These are phyloP conservation scores for Columba guinea DNA, from an alignment of 2,797 vertebrate species.

Conservation along the genomic window DNA sequence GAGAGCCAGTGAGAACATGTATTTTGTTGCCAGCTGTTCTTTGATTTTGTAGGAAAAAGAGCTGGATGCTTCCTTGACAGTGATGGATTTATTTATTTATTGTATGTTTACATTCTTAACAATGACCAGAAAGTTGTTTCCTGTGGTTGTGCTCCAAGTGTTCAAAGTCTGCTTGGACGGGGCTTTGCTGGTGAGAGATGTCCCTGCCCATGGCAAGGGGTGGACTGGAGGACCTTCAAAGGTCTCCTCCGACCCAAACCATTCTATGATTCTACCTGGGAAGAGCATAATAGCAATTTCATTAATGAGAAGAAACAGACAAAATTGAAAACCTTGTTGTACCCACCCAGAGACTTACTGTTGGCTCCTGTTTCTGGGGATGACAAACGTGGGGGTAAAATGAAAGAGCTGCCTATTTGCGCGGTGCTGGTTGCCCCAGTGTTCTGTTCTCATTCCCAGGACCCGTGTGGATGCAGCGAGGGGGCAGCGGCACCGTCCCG, in stretches of 20 bases:
- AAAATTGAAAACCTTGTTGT: neutral
- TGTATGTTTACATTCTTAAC: neutral
- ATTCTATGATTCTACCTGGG: neutral
- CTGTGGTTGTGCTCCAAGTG: neutral
- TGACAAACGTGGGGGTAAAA: fast-evolving
- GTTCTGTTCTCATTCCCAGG: constrained; percentile 38
- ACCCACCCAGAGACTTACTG: fast-evolving
- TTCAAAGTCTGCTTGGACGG: neutral
- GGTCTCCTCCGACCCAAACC: no score
- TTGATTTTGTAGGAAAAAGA: neutral
- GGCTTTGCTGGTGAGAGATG: neutral
- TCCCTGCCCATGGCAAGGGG: neutral
- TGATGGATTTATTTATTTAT: neutral
- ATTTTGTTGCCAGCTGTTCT: neutral
- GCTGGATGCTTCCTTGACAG: neutral
- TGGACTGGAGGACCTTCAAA: neutral
- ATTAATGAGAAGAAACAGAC: neutral
- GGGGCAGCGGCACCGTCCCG: neutral
- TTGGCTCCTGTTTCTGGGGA: neutral
- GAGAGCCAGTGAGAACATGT: neutral
- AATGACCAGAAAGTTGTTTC: neutral
- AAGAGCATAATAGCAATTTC: neutral
- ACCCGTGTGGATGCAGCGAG: neutral
- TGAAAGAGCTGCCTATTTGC: fast-evolving
- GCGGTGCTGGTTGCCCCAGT: neutral